Base-by-base conservation (phyloP, 2,888 invertebrate genomes). In the Caenorhabditis imperialis region DNA sequence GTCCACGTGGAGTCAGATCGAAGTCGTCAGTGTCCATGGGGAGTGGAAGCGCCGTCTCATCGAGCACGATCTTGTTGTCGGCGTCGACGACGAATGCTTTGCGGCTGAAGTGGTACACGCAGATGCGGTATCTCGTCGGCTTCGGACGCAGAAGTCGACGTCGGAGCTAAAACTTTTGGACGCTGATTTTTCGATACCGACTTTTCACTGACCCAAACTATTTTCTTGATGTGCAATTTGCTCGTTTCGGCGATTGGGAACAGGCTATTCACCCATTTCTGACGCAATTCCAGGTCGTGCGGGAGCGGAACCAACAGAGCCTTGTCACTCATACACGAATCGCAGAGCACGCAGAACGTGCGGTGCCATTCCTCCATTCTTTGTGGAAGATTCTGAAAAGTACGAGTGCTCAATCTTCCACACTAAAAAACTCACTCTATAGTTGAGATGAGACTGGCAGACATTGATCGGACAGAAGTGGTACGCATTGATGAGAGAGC, bases 341-440 rank as follows among this genome's bases (percentile, higher is more conserved):
- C 79, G 38, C 79, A 79, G 2, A 77, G 37, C 10, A 79, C 73
- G 44, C 79, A 79, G 20, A 75, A 79, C 8, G 73, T 69, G 35
- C 44, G 58, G 3, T 75, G 63, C 79, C 79, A 79, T 3, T 73
- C 50, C 1, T 70, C 73, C 73, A 77, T 75, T 50, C 55, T 61
- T 44, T 77, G 63, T 1, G 73, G 70, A 23, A 79, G 60, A 20
- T 73, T 40, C 72, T 76, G 51, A 45, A 51, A 55, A 6, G n/a
- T n/a, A n/a, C n/a, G n/a, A n/a, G 30, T 48, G 22, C 12, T 50
- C n/a, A 69, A 44, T 10, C 30, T 6, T 7, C 30, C 6, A 30
- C 30, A 7, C 30, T 30, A 10, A 30, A 7, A 18, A 22, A 61
- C 60, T 18, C n/a, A 75, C 76, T 42, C 74, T 50, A 38, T 27